Evolutionary conservation across 2,797 vertebrate species (phyloP).

Genomic region (Sarcoramphus papa): DNA sequence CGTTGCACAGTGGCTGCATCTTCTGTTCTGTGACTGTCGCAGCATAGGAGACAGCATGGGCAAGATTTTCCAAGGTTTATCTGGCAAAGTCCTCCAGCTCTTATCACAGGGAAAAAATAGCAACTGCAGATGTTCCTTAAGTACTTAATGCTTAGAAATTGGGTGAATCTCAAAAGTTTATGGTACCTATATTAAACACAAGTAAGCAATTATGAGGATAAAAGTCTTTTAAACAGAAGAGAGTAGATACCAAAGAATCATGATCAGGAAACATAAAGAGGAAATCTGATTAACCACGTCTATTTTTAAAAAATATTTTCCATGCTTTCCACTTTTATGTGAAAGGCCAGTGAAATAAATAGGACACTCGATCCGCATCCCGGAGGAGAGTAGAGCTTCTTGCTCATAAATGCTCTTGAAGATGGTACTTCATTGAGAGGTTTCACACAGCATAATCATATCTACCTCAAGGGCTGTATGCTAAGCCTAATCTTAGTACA

Average conservation of each 20-base stretch:
- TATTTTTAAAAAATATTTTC: background rate
- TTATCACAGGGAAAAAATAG: background rate
- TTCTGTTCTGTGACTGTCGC: background rate
- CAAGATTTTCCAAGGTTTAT: background rate
- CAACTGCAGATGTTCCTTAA: background rate
- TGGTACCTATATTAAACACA: background rate
- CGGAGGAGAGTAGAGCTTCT: background rate
- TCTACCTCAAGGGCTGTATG: background rate
- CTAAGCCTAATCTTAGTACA: background rate
- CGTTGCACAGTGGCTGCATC: background rate
- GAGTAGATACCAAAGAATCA: background rate
- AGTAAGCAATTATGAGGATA: background rate
- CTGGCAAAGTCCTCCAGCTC: background rate
- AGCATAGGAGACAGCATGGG: background rate
- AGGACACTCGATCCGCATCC: background rate
- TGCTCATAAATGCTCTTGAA: background rate
- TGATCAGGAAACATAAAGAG: background rate
- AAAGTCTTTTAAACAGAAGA: background rate
- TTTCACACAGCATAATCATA: background rate
- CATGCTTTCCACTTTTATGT: background rate
- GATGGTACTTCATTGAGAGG: background rate
- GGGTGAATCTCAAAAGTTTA: background rate
- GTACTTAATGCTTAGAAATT: background rate
- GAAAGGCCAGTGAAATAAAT: conserved; percentile 13
- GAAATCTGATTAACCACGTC: background rate